These are phyloP conservation scores for Dufourea novaeangliae DNA, from an alignment of 1,140 invertebrate species.

Conservation along the genomic window DNA sequence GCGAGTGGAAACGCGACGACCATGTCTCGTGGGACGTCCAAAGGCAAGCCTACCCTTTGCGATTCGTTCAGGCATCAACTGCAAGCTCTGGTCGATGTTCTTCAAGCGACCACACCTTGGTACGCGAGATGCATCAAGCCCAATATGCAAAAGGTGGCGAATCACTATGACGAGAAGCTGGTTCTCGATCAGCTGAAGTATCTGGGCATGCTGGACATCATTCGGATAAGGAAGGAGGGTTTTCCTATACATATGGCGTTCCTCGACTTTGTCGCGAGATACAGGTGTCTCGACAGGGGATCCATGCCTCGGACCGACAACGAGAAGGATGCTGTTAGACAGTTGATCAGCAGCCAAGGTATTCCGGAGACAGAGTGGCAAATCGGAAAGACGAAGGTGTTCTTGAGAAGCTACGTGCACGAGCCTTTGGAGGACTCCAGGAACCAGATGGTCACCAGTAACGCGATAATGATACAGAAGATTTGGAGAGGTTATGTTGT, in stretches of 20 bases:
- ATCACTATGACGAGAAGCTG: slow-evolving; percentile 91
- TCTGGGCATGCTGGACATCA: slow-evolving; percentile 97
- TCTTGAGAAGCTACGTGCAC: slow-evolving; percentile 92
- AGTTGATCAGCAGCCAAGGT: slow-evolving; percentile 83
- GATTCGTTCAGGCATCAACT: slow-evolving; percentile 96
- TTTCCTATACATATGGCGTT: slow-evolving; percentile 94
- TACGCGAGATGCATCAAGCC: slow-evolving; percentile 98
- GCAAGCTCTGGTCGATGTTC: slow-evolving; percentile 94
- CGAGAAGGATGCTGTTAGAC: slow-evolving; percentile 82
- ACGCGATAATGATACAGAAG: slow-evolving; percentile 91
- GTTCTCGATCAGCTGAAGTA: slow-evolving; percentile 96
- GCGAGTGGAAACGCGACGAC: slow-evolving; percentile 82
- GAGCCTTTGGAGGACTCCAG: slow-evolving; percentile 93
- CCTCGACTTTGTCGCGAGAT: slow-evolving; percentile 90
- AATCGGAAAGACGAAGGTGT: slow-evolving; percentile 94
- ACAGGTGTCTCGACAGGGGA: slow-evolving; percentile 86
- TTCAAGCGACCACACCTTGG: slow-evolving; percentile 96
- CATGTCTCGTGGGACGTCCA: slow-evolving; percentile 92
- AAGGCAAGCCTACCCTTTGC: slow-evolving; percentile 95
- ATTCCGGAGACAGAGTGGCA: slow-evolving; percentile 92
- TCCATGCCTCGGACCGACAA: slow-evolving; percentile 73
- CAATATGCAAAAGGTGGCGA: slow-evolving; percentile 92
- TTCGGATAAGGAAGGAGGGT: slow-evolving; percentile 95
- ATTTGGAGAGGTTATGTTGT: slow-evolving; percentile 85
- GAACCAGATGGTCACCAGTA: slow-evolving; percentile 86